These are phyloP conservation scores for Lycopodina hypogea DNA, from an alignment of 37 sponge, comb jelly and placozoan genomes.

Conservation along the genomic window DNA sequence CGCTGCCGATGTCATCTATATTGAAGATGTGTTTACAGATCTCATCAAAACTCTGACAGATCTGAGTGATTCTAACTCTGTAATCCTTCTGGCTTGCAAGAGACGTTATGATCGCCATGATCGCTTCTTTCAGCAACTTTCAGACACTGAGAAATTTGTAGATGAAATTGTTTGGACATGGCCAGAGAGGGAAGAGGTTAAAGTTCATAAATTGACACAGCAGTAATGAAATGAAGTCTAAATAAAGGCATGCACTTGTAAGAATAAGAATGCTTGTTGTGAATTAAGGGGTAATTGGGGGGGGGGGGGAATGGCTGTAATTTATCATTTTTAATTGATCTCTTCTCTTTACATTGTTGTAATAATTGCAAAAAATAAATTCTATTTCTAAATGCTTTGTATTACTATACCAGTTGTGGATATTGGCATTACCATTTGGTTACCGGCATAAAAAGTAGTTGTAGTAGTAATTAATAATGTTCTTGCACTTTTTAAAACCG, in stretches of 20 bases:
- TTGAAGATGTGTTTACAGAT: conserved; percentile 38
- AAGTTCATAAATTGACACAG: conserved; percentile 3
- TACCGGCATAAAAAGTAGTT: no score
- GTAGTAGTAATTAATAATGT: no score
- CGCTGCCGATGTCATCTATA: conserved; percentile 75
- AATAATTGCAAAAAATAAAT: no score
- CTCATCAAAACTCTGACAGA: conserved; percentile 45
- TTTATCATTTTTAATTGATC: no score
- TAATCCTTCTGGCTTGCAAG: conserved; percentile 41
- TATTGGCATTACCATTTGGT: no score
- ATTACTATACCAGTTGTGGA: no score
- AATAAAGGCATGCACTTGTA: neutral
- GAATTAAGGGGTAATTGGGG: neutral
- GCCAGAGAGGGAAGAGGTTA: conserved; percentile 9
- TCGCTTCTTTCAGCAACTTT: conserved; percentile 35
- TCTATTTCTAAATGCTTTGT: no score
- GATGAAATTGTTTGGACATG: conserved; percentile 12
- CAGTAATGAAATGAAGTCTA: neutral
- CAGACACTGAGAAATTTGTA: conserved; percentile 2
- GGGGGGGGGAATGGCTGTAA: neutral
- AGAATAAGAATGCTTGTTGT: neutral
- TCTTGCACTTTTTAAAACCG: no score
- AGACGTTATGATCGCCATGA: conserved; percentile 55
- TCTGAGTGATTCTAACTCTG: conserved; percentile 18
- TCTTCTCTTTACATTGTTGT: no score